These are phyloP conservation scores for Setophaga kirtlandii DNA, from an alignment of 2,113 vertebrate genomes.

Conservation along the genomic window DNA sequence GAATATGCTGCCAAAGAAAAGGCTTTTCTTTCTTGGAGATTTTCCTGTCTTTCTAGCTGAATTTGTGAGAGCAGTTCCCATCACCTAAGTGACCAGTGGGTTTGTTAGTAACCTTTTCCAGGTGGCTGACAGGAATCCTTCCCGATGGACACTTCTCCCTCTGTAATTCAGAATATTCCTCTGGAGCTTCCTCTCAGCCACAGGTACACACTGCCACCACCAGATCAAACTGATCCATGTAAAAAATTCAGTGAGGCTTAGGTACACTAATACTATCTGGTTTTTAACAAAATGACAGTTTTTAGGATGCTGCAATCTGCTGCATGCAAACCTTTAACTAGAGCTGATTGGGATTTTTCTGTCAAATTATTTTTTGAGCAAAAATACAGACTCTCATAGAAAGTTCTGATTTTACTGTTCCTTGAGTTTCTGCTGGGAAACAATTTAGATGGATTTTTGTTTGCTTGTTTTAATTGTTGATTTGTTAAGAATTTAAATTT, in stretches of 20 bases:
- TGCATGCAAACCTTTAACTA: neutral
- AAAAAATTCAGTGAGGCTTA: neutral
- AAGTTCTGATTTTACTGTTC: neutral
- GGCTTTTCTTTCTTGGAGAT: neutral
- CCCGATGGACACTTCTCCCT: neutral
- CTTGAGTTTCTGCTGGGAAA: neutral
- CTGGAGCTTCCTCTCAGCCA: neutral
- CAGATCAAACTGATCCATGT: slow-evolving; percentile 20
- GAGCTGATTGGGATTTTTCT: neutral
- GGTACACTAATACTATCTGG: neutral
- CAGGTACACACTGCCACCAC: slow-evolving; percentile 66
- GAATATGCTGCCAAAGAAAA: neutral
- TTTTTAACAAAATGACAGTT: neutral
- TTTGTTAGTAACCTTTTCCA: neutral
- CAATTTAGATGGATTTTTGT: neutral
- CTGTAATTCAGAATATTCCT: neutral
- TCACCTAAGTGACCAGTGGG: neutral
- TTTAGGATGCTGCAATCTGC: neutral
- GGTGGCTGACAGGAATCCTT: neutral
- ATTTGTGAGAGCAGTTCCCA: neutral
- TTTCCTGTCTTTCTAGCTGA: neutral
- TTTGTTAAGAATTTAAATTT: neutral
- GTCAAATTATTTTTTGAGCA: neutral
- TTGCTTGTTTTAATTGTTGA: neutral
- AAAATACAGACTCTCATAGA: neutral